Percentiles rank a stretch among this genome's conserved stretches.
These are phyloP conservation scores for Labeo rohita DNA, from an alignment of 2,113 vertebrate species.

Conservation along the genomic window DNA sequence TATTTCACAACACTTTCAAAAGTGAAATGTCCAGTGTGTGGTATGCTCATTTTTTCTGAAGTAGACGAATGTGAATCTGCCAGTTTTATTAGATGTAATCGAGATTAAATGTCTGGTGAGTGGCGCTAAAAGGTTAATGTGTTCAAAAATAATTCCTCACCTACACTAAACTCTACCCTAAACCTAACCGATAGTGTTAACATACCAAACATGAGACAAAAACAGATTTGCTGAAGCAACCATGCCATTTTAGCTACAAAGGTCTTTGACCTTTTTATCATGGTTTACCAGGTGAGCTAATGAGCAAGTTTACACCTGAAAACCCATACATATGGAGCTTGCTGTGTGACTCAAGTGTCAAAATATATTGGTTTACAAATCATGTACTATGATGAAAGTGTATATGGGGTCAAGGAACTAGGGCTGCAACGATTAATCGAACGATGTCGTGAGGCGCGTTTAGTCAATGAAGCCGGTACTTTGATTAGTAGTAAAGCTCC, in stretches of 20 bases:
- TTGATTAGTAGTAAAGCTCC: no score
- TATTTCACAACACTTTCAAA: not conserved
- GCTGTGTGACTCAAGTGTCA: not conserved
- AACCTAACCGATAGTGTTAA: not conserved
- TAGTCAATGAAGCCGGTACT: no score
- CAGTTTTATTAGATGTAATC: not conserved
- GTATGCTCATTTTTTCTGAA: not conserved
- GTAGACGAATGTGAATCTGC: not conserved
- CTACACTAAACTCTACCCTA: not conserved
- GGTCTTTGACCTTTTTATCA: not conserved
- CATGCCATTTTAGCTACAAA: not conserved
- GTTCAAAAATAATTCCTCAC: not conserved
- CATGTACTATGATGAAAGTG: not conserved
- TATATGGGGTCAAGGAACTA: not conserved
- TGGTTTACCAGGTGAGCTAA: not conserved
- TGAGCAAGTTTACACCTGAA: not conserved
- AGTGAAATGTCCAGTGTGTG: not conserved
- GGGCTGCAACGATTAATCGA: no score
- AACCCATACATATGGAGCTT: not conserved
- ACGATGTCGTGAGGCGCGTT: no score
- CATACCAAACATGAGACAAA: not conserved
- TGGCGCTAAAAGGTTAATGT: not conserved
- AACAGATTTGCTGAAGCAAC: not conserved
- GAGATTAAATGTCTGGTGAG: not conserved
- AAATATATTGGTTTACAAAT: not conserved